A percentile compares a stretch with the other conserved stretches of the same genome.
phyloP scores from a whole-genome alignment of 2,888 invertebrate genomes.

The Syrista parreyssii region DNA sequence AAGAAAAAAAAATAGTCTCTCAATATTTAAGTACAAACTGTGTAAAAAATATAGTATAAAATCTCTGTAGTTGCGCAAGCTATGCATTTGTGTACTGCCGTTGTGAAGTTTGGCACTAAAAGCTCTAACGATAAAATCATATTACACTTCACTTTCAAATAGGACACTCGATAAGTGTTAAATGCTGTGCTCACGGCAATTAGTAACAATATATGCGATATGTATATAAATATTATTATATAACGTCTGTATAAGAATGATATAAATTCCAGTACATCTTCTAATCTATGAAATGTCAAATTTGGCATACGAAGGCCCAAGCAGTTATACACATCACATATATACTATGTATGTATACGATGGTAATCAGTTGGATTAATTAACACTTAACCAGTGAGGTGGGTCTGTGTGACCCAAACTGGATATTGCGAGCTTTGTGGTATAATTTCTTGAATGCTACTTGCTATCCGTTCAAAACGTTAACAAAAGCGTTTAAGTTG shows the following conservation, averaged over 20 bases:
- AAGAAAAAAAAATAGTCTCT: not conserved
- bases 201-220: not conserved
- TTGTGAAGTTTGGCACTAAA: not conserved
- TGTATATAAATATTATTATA: not conserved
- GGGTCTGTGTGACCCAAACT: too few relatives aligned
- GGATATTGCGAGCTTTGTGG: too few relatives aligned
- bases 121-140: not conserved
- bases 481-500: too few relatives aligned
- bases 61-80: not conserved
- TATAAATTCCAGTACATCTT: not conserved
- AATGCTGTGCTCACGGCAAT: not conserved
- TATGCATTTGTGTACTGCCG: not conserved
- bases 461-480: too few relatives aligned
- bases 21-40: not conserved
- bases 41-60: not conserved
- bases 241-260: not conserved
- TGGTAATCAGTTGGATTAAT: too few relatives aligned
- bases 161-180: too few relatives aligned
- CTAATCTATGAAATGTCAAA: not conserved
- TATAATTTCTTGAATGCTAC: too few relatives aligned
- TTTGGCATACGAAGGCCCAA: not conserved
- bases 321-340: not conserved
- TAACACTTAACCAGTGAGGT: too few relatives aligned
- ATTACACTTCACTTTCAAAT: not conserved
- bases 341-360: not conserved